Evolutionary conservation across 23 tunicate genomes (phyloP).

Genomic region (Ciona savignyi): DNA sequence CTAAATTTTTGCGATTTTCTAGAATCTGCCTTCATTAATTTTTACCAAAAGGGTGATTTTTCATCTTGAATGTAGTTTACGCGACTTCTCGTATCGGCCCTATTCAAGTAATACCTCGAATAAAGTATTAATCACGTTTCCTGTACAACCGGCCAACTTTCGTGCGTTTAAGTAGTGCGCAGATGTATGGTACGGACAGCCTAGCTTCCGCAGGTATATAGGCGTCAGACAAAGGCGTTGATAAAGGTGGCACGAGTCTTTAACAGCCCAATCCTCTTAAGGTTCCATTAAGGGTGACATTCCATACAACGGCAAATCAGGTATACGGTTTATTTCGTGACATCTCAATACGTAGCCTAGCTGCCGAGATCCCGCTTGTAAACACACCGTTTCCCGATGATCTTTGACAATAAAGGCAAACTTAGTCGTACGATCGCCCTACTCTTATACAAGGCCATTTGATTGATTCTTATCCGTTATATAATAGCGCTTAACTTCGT

Average conservation of each 20-base stretch:
- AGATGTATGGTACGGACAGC: too few species aligned
- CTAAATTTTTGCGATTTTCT: too few species aligned
- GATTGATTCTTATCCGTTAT: neutral
- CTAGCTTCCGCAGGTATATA: neutral
- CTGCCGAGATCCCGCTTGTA: neutral
- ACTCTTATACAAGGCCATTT: neutral
- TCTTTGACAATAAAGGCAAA: neutral
- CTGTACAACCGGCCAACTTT: too few species aligned
- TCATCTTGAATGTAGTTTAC: too few species aligned
- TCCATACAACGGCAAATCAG: neutral
- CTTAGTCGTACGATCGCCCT: neutral
- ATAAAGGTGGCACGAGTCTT: conserved; percentile 13
- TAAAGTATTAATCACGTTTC: too few species aligned
- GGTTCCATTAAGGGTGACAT: conserved; percentile 31
- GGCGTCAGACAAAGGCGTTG: neutral
- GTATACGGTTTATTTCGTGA: neutral
- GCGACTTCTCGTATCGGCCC: too few species aligned
- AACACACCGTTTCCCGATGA: neutral
- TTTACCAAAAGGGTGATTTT: too few species aligned
- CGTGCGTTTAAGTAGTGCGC: too few species aligned
- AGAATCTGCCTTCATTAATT: too few species aligned
- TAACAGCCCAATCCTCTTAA: conserved; percentile 33
- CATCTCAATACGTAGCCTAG: neutral
- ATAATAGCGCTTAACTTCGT: neutral
- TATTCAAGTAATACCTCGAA: too few species aligned